phyloP scores from a whole-genome alignment of 1,140 invertebrate species.

The Drosophila sechellia region DNA sequence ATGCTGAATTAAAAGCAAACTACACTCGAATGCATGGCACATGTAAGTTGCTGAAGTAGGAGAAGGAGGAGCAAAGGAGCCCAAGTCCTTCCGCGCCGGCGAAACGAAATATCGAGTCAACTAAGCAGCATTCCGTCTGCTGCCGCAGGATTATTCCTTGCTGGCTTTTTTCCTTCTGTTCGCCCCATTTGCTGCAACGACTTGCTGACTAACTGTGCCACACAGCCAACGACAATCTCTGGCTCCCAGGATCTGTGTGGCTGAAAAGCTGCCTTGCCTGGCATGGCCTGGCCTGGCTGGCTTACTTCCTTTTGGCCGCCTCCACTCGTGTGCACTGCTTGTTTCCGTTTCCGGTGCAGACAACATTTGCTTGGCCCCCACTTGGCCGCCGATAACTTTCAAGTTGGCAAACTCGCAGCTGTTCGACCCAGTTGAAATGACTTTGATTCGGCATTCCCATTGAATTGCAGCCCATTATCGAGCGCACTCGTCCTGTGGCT shows the following conservation, averaged over 20 bases:
- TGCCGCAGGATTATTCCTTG: slow-evolving; percentile 44
- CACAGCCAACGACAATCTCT: slow-evolving; percentile 45
- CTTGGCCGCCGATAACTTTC: slow-evolving; percentile 54
- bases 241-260: slow-evolving; percentile 15
- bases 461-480: slow-evolving; percentile 18
- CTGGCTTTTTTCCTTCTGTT: slow-evolving; percentile 32
- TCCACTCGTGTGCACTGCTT: slow-evolving; percentile 74
- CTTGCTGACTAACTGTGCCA: slow-evolving; percentile 51
- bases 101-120: slow-evolving; percentile 21
- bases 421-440: slow-evolving; percentile 59
- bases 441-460: slow-evolving; percentile 51
- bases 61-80: slow-evolving; percentile 1
- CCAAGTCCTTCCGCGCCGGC: slow-evolving; percentile 1
- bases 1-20: slow-evolving; percentile 67
- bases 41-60: slow-evolving; percentile 2
- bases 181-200: slow-evolving; percentile 58
- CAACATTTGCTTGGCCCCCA: slow-evolving; percentile 66
- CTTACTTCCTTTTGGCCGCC: slow-evolving; percentile 64
- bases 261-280: slow-evolving; percentile 10
- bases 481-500: slow-evolving; percentile 14
- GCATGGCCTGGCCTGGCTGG: slow-evolving; percentile 35
- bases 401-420: slow-evolving; percentile 49
- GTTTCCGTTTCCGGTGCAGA: slow-evolving; percentile 75
- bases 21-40: slow-evolving; percentile 49
- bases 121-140: slow-evolving; percentile 43